Conservation (phyloP, 2,888 invertebrate genomes). For the Biston stratarius region DNA sequence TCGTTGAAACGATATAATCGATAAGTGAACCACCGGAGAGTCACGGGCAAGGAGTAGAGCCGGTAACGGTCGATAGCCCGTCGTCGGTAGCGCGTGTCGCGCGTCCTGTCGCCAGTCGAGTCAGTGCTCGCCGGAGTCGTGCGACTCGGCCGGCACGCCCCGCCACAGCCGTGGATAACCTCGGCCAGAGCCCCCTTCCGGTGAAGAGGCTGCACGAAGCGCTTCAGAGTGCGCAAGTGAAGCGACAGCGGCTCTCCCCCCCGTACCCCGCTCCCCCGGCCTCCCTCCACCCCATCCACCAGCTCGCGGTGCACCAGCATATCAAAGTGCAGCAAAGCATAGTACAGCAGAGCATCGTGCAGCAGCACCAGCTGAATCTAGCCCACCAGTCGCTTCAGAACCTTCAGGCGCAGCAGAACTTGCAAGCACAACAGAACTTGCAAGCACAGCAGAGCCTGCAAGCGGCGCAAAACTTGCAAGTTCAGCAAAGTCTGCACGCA, state of each 20-base stretch:
- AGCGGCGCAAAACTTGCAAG: conserved; percentile 65
- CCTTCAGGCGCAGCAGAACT: conserved; percentile 71
- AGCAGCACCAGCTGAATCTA: conserved; percentile 81
- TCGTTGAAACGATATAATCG: conserved; percentile 56
- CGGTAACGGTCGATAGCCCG: conserved; percentile 69
- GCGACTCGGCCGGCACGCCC: conserved; percentile 85
- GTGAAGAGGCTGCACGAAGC: conserved; percentile 88
- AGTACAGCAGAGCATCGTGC: conserved; percentile 82
- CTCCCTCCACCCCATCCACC: conserved; percentile 78
- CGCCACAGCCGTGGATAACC: conserved; percentile 86
- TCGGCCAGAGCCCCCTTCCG: conserved; percentile 85
- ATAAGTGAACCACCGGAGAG: conserved; percentile 64
- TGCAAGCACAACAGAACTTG: conserved; percentile 65
- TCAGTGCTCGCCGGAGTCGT: conserved; percentile 85
- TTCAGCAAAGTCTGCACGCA: conserved; percentile 63
- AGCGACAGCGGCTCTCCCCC: conserved; percentile 88
- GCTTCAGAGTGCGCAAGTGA: conserved; percentile 87
- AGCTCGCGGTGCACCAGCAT: conserved; percentile 81
- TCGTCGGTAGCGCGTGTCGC: conserved; percentile 72
- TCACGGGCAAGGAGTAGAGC: conserved; percentile 60
- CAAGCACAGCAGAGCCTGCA: conserved; percentile 68
- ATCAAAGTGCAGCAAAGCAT: conserved; percentile 83
- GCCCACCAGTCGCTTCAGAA: conserved; percentile 80
- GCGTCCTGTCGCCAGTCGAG: conserved; percentile 76
- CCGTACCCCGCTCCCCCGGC: conserved; percentile 84